Conservation (phyloP, 1,140 invertebrate species). For the Limonius californicus region DNA sequence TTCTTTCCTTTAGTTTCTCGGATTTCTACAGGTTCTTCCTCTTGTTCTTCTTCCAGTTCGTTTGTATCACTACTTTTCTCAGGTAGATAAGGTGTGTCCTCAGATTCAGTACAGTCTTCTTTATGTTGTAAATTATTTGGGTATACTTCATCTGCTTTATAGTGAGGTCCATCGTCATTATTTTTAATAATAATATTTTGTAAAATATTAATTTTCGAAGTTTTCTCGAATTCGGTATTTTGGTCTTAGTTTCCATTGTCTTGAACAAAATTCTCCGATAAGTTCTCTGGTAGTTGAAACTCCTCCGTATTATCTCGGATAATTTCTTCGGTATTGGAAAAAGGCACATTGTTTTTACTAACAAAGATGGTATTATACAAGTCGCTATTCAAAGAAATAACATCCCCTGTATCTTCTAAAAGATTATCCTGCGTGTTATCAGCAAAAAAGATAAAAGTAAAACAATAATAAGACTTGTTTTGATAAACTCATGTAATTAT, state of each 20-base stretch:
- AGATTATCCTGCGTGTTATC: slow-evolving; percentile 18
- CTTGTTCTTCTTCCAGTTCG: slow-evolving; percentile 17
- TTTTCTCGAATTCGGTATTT: slow-evolving; percentile 17
- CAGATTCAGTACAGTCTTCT: slow-evolving; percentile 17
- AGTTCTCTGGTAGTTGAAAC: slow-evolving; percentile 18
- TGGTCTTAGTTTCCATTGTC: slow-evolving; percentile 17
- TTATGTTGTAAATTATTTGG: slow-evolving; percentile 17
- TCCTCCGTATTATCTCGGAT: slow-evolving; percentile 9
- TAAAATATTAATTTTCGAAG: slow-evolving; percentile 20
- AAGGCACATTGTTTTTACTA: not conserved
- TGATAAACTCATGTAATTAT: slow-evolving; percentile 18
- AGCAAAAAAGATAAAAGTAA: slow-evolving; percentile 20
- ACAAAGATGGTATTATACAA: slow-evolving; percentile 18
- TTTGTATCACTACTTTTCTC: slow-evolving; percentile 19
- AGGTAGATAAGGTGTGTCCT: slow-evolving; percentile 15
- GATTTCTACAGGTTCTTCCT: slow-evolving; percentile 20
- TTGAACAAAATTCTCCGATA: slow-evolving; percentile 18
- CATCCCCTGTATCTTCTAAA: slow-evolving; percentile 19
- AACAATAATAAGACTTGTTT: slow-evolving; percentile 19
- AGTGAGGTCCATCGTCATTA: slow-evolving; percentile 18
- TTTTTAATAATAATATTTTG: slow-evolving; percentile 21
- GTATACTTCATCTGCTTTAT: slow-evolving; percentile 17
- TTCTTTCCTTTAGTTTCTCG: slow-evolving; percentile 22
- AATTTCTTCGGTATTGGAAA: slow-evolving; percentile 15
- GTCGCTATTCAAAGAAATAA: slow-evolving; percentile 21